These are phyloP conservation scores for Gortyna flavago DNA, from an alignment of 2,888 invertebrate genomes.

Conservation along the genomic window DNA sequence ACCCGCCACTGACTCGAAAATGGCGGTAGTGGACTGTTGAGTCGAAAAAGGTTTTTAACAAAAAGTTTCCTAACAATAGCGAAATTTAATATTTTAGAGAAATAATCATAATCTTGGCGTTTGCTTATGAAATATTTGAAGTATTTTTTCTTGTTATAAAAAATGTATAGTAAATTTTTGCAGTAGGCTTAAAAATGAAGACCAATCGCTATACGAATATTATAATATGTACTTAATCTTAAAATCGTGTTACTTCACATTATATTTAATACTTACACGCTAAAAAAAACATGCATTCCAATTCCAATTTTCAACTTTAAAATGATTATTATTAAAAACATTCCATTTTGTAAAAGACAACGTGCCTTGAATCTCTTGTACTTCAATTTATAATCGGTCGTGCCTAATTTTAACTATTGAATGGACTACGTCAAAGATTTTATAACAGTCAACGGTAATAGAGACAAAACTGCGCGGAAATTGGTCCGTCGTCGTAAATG, in stretches of 20 bases:
- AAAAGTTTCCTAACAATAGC: constrained; percentile 34
- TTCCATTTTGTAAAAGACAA: constrained; percentile 54
- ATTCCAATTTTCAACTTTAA: constrained; percentile 16
- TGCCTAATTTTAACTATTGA: constrained; percentile 21
- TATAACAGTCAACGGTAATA: neutral
- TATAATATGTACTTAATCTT: constrained; percentile 43
- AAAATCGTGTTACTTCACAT: constrained; percentile 34
- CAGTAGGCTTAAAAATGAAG: constrained; percentile 41
- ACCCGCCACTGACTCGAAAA: constrained; percentile 30
- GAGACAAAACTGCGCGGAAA: neutral
- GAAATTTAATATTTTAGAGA: constrained; percentile 23
- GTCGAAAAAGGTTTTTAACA: constrained; percentile 24
- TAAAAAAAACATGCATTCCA: constrained; percentile 35
- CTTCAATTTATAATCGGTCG: constrained; percentile 16
- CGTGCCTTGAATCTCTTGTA: constrained; percentile 72
- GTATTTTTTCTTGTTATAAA: constrained; percentile 6
- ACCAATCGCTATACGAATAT: constrained; percentile 46
- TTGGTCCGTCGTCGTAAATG: neutral
- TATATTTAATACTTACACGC: constrained; percentile 4
- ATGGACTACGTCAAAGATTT: neutral
- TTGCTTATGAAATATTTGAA: constrained; percentile 35
- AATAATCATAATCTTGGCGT: constrained; percentile 22
- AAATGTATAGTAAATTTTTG: constrained; percentile 9
- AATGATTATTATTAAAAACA: constrained; percentile 24
- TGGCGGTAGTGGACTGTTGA: constrained; percentile 52